Evolutionary conservation across 1,140 invertebrate genomes (phyloP).

Genomic region (Theocolax elegans): DNA sequence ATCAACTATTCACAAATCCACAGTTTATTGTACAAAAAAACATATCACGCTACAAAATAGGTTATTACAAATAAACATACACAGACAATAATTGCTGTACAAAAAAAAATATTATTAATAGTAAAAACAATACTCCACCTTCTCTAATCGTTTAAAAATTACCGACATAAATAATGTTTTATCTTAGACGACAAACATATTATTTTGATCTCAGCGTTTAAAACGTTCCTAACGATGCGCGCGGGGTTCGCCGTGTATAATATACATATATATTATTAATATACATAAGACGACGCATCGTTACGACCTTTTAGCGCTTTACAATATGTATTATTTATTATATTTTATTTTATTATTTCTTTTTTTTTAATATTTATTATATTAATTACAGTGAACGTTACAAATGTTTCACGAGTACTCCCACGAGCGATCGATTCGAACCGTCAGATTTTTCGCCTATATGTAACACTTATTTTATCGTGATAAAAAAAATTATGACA

Average conservation of each 20-base stretch:
- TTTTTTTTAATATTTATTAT: conserved; percentile 47
- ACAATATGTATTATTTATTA: neutral
- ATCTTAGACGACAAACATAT: neutral
- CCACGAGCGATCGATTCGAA: conserved; percentile 1
- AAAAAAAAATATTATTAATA: conserved; percentile 42
- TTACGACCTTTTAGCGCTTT: neutral
- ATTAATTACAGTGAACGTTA: conserved; percentile 60
- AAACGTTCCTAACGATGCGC: neutral
- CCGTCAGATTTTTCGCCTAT: too few species aligned
- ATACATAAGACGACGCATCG: neutral
- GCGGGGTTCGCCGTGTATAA: neutral
- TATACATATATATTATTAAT: neutral
- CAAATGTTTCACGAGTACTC: conserved; percentile 62
- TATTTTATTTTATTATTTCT: conserved; percentile 1
- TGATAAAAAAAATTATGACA: too few species aligned
- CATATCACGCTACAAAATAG: conserved; percentile 52
- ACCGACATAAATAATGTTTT: conserved; percentile 13
- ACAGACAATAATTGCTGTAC: conserved; percentile 49
- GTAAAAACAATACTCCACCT: neutral
- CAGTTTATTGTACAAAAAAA: conserved; percentile 61
- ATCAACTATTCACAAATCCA: conserved; percentile 34
- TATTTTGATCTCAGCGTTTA: neutral
- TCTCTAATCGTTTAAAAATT: conserved; percentile 40
- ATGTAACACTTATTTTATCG: too few species aligned
- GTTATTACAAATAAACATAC: conserved; percentile 46